Base-by-base conservation (phyloP, 1,140 invertebrate species). In the Heliothis subflexa region DNA sequence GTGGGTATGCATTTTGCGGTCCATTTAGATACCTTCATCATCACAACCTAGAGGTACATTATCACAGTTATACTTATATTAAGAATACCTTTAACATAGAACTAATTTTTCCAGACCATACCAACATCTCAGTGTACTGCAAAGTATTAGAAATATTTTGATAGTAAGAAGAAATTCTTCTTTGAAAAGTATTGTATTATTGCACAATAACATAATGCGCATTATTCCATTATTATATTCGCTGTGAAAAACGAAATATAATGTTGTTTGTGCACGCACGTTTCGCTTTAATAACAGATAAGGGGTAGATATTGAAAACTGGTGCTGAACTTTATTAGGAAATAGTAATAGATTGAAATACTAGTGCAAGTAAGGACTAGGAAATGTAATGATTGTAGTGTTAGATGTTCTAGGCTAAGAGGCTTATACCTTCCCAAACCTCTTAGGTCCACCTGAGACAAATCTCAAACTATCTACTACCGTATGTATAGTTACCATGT, bases 121-220 rank as follows among this genome's bases (percentile, higher is more conserved):
- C n/a, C 5, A 55, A 13, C 3, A 12, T 18, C 61, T 4, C 7
- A 12, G 45, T 64, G 33, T 40, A 55, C 25, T 25, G 40, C 28
- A 55, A 72, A n/a, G 12, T 74, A 59, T 74, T 62, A 33, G 55
- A 49, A 74, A 59, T 62, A 25, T 18, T 21, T 75, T 25, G 14
- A 52, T 13, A 28, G 7, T 33, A 33, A 3, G 33, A 33, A 33
- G 18, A 21, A 75, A n/a, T 62, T 72, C 73, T 59, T 33, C 28
- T 33, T 25, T 47, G 59, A 52, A 64, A 75, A 25, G 73, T 64
- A 75, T 64, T 50, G 52, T 12, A 21, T 75, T 75, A 75, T 75
- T 75, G 73, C 64, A 75, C 47, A 18, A 40, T 18, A 21, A 25
- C 33, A 33, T 33, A 1, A 0, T 33, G 3, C 33, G 3, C 7